Evolutionary conservation across 2,113 vertebrate genomes (phyloP).

Genomic region (Anoura caudifer): DNA sequence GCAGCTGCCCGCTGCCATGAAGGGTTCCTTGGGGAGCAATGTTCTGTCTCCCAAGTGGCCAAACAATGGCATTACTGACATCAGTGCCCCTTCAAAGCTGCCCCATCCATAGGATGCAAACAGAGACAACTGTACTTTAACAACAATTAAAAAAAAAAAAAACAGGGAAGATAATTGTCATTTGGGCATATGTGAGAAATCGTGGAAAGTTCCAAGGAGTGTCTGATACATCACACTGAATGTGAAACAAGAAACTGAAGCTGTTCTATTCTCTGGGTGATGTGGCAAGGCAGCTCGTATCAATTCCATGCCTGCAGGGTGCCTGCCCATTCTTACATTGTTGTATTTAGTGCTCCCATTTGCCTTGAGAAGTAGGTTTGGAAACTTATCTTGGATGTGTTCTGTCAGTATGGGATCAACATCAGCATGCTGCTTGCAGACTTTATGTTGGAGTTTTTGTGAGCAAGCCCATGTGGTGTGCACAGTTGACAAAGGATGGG

Average conservation of each 20-base stretch:
- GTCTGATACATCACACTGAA: background rate
- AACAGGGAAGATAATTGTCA: background rate
- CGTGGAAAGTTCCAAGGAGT: background rate
- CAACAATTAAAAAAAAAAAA: background rate
- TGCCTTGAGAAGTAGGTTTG: background rate
- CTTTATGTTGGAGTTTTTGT: background rate
- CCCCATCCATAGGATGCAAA: background rate
- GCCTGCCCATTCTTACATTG: background rate
- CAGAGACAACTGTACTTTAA: no score
- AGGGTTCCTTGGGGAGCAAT: background rate
- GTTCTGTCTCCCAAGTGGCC: background rate
- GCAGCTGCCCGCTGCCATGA: background rate
- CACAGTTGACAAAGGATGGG: background rate
- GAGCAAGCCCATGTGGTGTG: background rate
- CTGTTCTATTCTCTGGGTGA: background rate
- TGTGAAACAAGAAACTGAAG: background rate
- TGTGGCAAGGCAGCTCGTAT: background rate
- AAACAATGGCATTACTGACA: background rate
- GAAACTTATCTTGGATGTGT: background rate
- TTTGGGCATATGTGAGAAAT: background rate
- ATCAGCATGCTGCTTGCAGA: background rate
- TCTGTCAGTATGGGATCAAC: background rate
- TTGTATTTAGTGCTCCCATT: background rate
- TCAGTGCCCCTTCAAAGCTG: rapidly evolving
- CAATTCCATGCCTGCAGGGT: background rate